Base-by-base conservation (phyloP, 2,888 invertebrate species). In the Aspidiotus rigidus region DNA sequence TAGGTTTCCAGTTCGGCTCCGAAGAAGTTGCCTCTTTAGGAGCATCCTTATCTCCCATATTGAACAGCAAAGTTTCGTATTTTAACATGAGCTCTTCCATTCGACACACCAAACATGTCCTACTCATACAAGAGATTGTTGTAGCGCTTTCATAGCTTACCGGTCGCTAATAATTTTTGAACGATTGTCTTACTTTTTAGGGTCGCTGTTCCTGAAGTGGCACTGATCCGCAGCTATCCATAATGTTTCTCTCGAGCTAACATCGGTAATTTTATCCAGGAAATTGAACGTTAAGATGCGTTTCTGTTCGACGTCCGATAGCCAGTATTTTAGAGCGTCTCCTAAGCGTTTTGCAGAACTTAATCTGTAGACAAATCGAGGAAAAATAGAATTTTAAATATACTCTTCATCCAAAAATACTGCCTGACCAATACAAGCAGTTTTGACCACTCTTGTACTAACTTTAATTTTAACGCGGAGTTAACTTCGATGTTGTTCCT, bases 31-130 rank as follows among this genome's bases (percentile, higher is more conserved):
- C 54, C 9, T 72, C 9, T 76, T 75, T 57, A 80, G 78, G 15
- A 75, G 75, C 71, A 76, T 77, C 72, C 81, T 79, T 13, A 75
- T 77, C 76, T 15, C 69, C 61, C 17, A 82, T 80, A 69, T 79
- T 79, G 76, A 85, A 87, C 60, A 88, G 77, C 69, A 82, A 77
- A 39, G 79, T 78, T 74, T 85, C 84, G 70, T 82, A 83, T 9
- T 77, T 74, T 72, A 81, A 79, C 44, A 84, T 74, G 7, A 74
- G 64, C 40, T 77, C 76, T 56, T 81, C 79, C 10, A 80, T 77
- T 17, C 74, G 71, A 73, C 84, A 85, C 6, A 83, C 73, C 2
- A 73, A 73, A 74, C 81, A 81, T 60, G 76, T 77, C n/a, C 72
- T 69, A 28, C 9, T 8, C 56, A 16, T 2, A 28, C 28, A 44